Base-by-base conservation (phyloP, 2,888 invertebrate genomes). In the Linhomoeus sp. region DNA sequence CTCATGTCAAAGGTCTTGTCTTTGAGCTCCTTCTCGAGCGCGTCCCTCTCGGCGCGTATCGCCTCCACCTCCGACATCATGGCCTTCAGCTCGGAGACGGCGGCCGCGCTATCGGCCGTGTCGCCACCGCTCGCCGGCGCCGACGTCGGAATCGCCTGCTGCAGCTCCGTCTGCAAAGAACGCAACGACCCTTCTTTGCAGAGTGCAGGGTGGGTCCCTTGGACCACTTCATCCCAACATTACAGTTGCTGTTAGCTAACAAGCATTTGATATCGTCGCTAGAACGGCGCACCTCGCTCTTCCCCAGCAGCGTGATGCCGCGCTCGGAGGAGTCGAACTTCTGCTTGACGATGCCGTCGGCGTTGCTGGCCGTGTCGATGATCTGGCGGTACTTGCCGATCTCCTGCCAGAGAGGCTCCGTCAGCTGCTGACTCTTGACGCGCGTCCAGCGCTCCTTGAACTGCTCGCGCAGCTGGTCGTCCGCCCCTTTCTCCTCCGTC, bases 371-470 rank as follows among this genome's bases (percentile, higher is more conserved):
- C 64, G 86, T 90, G 66, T 80, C 79, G 55, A 94, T 81, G 61
- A 92, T 87, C 66, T 58, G 79, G 37, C 82, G 75, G 70, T 94
- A 97, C 70, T 92, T 92, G 58, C 76, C 75, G n/a, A 81, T 76
- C 71, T 90, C 92, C 45, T 78, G 75, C 29, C 19, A 76, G 66
- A 92, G 81, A 62, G 85, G 81, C 61, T 80, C 82, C 1, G 90
- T 94, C 48, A 99, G 75, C 64, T 78, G 78, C 24, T 75, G 77
- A 0, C 90, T 90, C 1, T 82, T 75, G 24, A 84, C 85, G 60
- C 97, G 76, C 1, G 78, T 76, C 97, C 97, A 97, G 52, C 79
- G 77, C 52, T 83, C 81, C 59, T 83, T 84, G 67, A 94, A 90
- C 72, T 94, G 92, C 40, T 72, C 71, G 49, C 84, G 75, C 55